A percentile compares a stretch with the other conserved stretches of the same genome.
phyloP scores from a whole-genome alignment of 2,888 invertebrate genomes.

The Mythimna loreyi region DNA sequence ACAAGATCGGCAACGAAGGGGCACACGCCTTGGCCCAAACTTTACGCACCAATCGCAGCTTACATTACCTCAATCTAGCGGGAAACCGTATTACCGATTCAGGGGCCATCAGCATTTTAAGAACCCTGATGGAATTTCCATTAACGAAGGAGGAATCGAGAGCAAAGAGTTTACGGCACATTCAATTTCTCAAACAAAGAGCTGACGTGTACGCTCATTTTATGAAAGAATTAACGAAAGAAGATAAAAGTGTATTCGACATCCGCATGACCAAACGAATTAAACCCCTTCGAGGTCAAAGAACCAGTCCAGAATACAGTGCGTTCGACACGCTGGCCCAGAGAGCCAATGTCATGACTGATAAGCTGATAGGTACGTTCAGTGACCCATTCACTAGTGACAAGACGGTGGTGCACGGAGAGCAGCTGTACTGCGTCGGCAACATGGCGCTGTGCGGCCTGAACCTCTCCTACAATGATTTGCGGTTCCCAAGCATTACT shows the following conservation, averaged over 20 bases:
- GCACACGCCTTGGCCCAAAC: neutral
- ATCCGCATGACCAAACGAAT: neutral
- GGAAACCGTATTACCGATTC: conserved; percentile 64
- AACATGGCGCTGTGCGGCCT: neutral
- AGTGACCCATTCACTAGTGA: conserved; percentile 3
- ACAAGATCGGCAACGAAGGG: neutral
- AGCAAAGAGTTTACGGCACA: neutral
- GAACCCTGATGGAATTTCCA: conserved; percentile 1
- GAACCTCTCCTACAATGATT: conserved; percentile 51
- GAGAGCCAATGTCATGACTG: neutral
- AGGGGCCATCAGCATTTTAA: conserved; percentile 44
- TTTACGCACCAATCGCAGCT: conserved; percentile 65
- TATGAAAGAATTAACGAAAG: neutral
- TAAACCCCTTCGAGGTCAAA: neutral
- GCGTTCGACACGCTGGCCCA: neutral
- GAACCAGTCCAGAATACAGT: neutral
- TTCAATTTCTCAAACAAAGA: neutral
- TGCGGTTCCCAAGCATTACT: conserved; percentile 50
- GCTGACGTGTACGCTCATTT: neutral
- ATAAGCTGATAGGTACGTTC: neutral
- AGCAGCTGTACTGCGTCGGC: neutral
- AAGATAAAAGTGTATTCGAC: neutral
- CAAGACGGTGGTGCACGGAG: neutral
- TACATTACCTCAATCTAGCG: conserved; percentile 66
- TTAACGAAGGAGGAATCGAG: neutral